Percentiles rank a stretch among this genome's conserved stretches.
phyloP scores from a whole-genome alignment of 2,888 invertebrate species.

The Drosophila infuscata region DNA sequence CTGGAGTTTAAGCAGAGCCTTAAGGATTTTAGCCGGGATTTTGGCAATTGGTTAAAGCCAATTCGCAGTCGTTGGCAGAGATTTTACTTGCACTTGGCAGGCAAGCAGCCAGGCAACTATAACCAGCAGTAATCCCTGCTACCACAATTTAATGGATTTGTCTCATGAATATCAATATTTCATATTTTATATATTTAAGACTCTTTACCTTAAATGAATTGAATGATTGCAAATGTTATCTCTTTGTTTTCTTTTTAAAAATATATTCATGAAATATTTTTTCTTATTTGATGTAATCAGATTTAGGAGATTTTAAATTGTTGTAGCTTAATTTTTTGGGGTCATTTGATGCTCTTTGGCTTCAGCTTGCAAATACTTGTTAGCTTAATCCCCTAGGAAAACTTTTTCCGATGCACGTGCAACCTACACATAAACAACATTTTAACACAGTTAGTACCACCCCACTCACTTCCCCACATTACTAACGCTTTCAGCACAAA shows the following conservation, averaged over 20 bases:
- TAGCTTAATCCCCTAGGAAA: conserved; percentile 9
- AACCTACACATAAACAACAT: conserved; percentile 37
- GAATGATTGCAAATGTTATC: not conserved
- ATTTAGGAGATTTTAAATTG: not conserved
- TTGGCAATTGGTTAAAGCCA: conserved; percentile 48
- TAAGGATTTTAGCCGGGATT: conserved; percentile 43
- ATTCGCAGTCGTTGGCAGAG: conserved; percentile 40
- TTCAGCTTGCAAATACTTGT: not conserved
- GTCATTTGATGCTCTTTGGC: not conserved
- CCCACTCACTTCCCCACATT: not conserved
- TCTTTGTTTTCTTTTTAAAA: not conserved
- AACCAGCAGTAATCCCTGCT: not conserved
- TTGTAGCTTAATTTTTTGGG: not conserved
- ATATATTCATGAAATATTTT: not conserved
- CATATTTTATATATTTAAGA: not conserved
- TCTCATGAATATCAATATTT: not conserved
- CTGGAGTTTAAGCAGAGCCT: conserved; percentile 57
- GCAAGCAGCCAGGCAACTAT: conserved; percentile 1
- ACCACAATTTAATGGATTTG: not conserved
- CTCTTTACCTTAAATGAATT: not conserved
- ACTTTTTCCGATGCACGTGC: conserved; percentile 8
- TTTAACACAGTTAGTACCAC: conserved; percentile 24
- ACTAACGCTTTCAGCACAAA: conserved; percentile 29
- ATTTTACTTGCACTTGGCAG: conserved; percentile 7
- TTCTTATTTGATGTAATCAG: not conserved